Evolutionary conservation across 2,797 vertebrate genomes (phyloP), one percentile per base, ranked within the genome.

Genomic region (Acropternis orthonyx): DNA sequence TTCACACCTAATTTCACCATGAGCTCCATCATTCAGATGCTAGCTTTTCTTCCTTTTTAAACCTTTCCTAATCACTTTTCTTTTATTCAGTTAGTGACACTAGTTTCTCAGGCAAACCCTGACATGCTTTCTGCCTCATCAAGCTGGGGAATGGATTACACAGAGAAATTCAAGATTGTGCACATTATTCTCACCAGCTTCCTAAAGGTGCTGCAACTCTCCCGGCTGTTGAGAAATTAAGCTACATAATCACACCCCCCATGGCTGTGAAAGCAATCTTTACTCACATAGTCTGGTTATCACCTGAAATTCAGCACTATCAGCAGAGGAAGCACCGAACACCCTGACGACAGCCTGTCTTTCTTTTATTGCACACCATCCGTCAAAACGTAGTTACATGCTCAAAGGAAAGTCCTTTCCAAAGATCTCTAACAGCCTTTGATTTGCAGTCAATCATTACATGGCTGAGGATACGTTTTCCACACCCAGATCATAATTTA

Each of bases 261-360:
- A 39, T 12, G 28, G 18, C 58, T 76, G 27, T 14, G 68, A 87
- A 79, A 67, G 32, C 68, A 77, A 43, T 48, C 36, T 43, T 69
- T 43, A 61, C 27, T 81, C 46, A 34, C 0, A 1, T 0, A 62
- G 46, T 6, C 52, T 14, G 36, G 43, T 32, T 73, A 12, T 1
- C 1, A 0, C 37, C 54, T 73, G 37, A 28, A 75, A 73, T 30
- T 49, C 55, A 44, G 61, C 9, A 6, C 48, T 19, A 44, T 23
- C 39, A 68, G 9, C 36, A 59, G 48, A 73, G 14, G 27, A 43
- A 71, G 52, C 41, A 63, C 28, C 65, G 15, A 63, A 61, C 17
- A 71, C 13, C 27, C n/a, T 26, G 4, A 80, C 76, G 59, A 75
- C 0, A 61, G 39, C 21, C 34, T 26, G 37, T 27, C 12, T 48